Base-by-base conservation (phyloP, 2,888 invertebrate species). In the Calliscelio sp. region DNA sequence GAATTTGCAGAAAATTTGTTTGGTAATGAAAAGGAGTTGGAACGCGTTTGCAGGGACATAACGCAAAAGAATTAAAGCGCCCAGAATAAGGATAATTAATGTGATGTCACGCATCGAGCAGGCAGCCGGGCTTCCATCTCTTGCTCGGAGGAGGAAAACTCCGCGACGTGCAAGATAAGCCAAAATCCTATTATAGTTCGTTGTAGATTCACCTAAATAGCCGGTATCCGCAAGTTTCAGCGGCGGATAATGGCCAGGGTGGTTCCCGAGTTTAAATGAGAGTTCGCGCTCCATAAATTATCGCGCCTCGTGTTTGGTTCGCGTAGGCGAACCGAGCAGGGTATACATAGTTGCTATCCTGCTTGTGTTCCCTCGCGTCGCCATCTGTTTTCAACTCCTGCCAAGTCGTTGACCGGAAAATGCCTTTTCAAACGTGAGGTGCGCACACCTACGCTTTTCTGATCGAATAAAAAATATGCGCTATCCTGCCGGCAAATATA, bases 151-250 rank as follows among this genome's bases (percentile, higher is more conserved):
- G 61, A 70, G 85, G 87, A 88, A 88, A 89, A 89, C 88, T 89
- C 86, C 75, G 85, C 87, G 85, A 79, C 82, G 59, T 80, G 59
- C 61, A 77, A 90, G 92, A 92, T 92, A 91, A 92, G 89, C 91
- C 87, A 86, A 90, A 92, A 92, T 89, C 91, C 91, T 89, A 92
- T 91, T 92, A 92, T 88, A 89, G 89, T 90, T 90, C 87, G 89
- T 89, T 88, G 89, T 89, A 89, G 89, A 90, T 90, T 89, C 87
- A 81, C 89, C 85, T 84, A 86, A 84, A 85, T 85, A 84, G 84
- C 77, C 73, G 51, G 85, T 85, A 87, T 88, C 86, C 86, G 86
- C 85, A 88, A 89, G 88, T 89, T 89, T 87, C 81, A 85, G 81
- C 85, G 70, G 81, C 75, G 82, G 87, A 90, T 90, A 90, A 90